These are phyloP conservation scores for Pagrus major DNA, from an alignment of 2,113 vertebrate species.

Conservation along the genomic window DNA sequence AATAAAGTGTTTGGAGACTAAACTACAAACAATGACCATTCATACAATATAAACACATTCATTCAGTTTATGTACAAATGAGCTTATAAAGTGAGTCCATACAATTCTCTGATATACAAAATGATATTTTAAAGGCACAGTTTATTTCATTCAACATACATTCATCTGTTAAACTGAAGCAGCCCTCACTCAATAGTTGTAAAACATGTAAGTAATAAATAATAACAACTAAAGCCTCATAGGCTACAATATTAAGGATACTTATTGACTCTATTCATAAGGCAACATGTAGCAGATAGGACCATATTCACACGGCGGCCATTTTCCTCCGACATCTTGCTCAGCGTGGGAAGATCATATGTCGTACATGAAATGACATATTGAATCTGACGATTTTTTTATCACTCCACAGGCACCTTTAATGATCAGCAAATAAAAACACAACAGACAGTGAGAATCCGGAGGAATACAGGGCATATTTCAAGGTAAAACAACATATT, in stretches of 20 bases:
- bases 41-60: slow-evolving; percentile 69
- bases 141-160: slow-evolving; percentile 42
- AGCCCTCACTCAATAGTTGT: slow-evolving; percentile 26
- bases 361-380: too few species aligned
- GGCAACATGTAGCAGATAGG: slow-evolving; percentile 3
- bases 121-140: slow-evolving; percentile 33
- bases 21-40: slow-evolving; percentile 35
- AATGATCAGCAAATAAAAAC: too few species aligned
- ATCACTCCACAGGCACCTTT: too few species aligned
- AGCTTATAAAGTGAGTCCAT: slow-evolving; percentile 66
- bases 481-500: too few species aligned
- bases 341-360: too few species aligned
- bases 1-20: slow-evolving; percentile 37
- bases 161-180: slow-evolving; percentile 43
- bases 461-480: too few species aligned
- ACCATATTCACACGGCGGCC: too few species aligned
- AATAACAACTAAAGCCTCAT: slow-evolving; percentile 30
- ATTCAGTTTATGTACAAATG: slow-evolving; percentile 75
- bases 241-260: slow-evolving; percentile 11
- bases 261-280: not conserved
- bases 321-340: too few species aligned
- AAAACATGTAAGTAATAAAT: slow-evolving; percentile 55
- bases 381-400: too few species aligned
- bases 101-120: slow-evolving; percentile 63
- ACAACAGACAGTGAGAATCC: too few species aligned